These are phyloP conservation scores for Heliothis virescens DNA, from an alignment of 1,140 invertebrate species.

Conservation along the genomic window DNA sequence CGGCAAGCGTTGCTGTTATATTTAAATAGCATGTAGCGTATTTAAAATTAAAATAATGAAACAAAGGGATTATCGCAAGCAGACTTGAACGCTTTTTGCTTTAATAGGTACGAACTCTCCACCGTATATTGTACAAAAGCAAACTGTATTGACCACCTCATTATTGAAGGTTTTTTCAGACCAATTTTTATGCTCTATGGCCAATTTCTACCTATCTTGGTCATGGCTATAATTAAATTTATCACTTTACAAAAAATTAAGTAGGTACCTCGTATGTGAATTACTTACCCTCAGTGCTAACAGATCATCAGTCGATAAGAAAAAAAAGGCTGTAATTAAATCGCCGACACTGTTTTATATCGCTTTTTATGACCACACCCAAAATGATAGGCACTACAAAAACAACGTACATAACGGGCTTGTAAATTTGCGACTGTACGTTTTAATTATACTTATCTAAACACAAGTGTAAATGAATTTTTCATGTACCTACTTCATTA, in stretches of 20 bases:
- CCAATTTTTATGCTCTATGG: background rate
- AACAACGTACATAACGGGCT: conserved; percentile 51
- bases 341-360: conserved; percentile 61
- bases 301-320: conserved; percentile 62
- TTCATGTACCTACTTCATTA: conserved; percentile 49
- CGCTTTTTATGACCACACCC: conserved; percentile 55
- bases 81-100: background rate
- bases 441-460: conserved; percentile 53
- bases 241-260: conserved; percentile 56
- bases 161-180: background rate
- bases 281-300: conserved; percentile 55
- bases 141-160: too few relatives aligned
- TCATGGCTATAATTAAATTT: conserved; percentile 57
- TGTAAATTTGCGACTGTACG: conserved; percentile 49
- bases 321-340: conserved; percentile 56
- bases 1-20: conserved; percentile 35
- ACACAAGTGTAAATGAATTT: conserved; percentile 45
- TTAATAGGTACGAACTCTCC: background rate
- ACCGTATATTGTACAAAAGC: too few relatives aligned
- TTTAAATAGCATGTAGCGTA: conserved; percentile 26
- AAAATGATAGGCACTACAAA: conserved; percentile 50
- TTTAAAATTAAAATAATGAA: conserved; percentile 18
- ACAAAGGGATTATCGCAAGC: background rate
- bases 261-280: conserved; percentile 42
- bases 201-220: conserved; percentile 7